A percentile compares a stretch with the other conserved stretches of the same genome.
Conservation (phyloP, 2,888 invertebrate species). For the Stenurella melanura region DNA sequence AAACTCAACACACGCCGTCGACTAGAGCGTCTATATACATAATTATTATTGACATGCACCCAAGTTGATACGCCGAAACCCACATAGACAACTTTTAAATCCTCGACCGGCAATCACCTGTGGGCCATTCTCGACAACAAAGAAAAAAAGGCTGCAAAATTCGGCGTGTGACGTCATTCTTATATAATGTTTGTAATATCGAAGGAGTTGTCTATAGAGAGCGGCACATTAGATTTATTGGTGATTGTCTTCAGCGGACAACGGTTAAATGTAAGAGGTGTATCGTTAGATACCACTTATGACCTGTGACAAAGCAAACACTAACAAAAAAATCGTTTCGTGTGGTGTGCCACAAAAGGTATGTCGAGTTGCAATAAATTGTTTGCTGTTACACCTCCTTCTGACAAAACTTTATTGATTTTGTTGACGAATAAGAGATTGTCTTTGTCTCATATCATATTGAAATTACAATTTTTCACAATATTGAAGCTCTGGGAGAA, state of each 20-base stretch:
- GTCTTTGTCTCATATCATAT: too few species aligned
- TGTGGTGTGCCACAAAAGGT: too few species aligned
- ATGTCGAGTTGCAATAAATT: too few species aligned
- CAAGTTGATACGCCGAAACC: conserved; percentile 29
- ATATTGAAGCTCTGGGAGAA: too few species aligned
- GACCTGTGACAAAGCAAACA: background rate
- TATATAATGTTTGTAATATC: conserved; percentile 44
- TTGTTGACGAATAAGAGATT: too few species aligned
- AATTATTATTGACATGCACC: conserved; percentile 33
- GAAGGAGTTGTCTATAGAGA: conserved; percentile 23
- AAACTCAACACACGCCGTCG: background rate
- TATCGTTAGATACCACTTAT: background rate
- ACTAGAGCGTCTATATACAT: background rate
- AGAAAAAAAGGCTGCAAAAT: conserved; percentile 47
- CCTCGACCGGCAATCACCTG: conserved; percentile 46
- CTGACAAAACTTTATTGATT: too few species aligned
- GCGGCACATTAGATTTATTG: conserved; percentile 39
- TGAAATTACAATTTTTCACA: too few species aligned
- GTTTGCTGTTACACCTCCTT: too few species aligned
- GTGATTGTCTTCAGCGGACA: background rate
- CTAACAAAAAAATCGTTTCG: too few species aligned
- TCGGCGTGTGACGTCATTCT: conserved; percentile 49
- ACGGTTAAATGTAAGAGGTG: background rate
- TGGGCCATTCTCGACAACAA: conserved; percentile 42
- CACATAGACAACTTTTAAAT: conserved; percentile 48